These are phyloP conservation scores for Tuta absoluta DNA, from an alignment of 2,888 invertebrate species.

Conservation along the genomic window DNA sequence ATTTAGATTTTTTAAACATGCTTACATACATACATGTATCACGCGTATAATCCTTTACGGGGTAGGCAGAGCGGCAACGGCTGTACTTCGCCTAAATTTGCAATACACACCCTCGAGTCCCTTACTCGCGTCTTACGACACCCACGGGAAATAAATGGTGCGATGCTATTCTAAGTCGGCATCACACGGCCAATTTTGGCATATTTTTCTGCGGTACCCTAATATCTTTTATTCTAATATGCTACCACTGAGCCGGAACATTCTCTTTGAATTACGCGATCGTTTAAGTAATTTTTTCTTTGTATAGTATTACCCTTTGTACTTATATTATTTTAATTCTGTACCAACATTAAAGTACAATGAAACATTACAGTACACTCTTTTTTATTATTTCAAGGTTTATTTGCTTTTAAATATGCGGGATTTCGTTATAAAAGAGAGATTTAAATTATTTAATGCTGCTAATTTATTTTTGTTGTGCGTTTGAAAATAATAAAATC, in stretches of 20 bases:
- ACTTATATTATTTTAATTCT: conserved; percentile 14
- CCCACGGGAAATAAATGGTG: too few species aligned
- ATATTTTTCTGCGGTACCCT: neutral
- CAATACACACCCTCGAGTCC: too few species aligned
- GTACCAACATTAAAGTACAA: conserved; percentile 10
- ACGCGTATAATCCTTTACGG: too few species aligned
- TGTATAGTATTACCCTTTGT: too few species aligned
- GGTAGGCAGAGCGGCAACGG: too few species aligned
- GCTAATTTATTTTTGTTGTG: neutral
- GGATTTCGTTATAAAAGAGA: neutral
- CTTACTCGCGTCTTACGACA: too few species aligned
- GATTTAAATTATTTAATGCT: neutral
- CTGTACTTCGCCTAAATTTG: too few species aligned
- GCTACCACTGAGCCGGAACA: conserved; percentile 16
- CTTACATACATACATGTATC: too few species aligned
- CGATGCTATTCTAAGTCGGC: too few species aligned
- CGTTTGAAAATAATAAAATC: neutral
- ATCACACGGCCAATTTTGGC: neutral
- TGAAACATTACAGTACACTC: neutral
- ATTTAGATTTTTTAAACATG: too few species aligned
- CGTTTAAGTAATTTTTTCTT: conserved; percentile 17
- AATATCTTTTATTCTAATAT: neutral
- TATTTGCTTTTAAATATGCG: neutral
- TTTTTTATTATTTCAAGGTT: conserved; percentile 2
- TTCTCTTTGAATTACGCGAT: conserved; percentile 20